Percentiles rank a stretch among this genome's conserved stretches.
Evolutionary conservation across 2,113 vertebrate genomes (phyloP).

Genomic region (Campylomormyrus tamandua): DNA sequence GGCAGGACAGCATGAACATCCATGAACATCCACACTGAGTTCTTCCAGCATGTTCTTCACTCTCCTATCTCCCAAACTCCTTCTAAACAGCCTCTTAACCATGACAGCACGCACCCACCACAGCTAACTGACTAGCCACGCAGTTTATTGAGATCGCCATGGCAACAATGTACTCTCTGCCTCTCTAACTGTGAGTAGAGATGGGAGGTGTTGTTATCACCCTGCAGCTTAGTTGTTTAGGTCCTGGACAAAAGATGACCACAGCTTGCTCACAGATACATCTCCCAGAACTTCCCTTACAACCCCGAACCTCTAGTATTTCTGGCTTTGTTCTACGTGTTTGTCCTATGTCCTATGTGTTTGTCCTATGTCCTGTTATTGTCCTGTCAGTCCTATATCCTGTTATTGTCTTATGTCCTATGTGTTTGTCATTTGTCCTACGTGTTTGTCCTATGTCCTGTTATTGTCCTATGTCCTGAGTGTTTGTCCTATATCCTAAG

Average conservation of each 20-base stretch:
- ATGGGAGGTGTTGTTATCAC: neutral
- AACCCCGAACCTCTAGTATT: neutral
- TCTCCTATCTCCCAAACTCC: neutral
- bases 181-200: neutral
- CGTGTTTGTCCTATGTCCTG: too few relatives aligned
- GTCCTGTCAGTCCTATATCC: too few relatives aligned
- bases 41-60: neutral
- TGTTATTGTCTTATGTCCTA: too few relatives aligned
- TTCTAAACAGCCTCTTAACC: neutral
- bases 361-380: too few relatives aligned
- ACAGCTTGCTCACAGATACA: neutral
- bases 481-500: too few relatives aligned
- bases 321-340: neutral
- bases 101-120: neutral
- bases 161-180: constrained; percentile 19
- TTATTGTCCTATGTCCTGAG: too few relatives aligned
- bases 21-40: neutral
- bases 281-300: neutral
- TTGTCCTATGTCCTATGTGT: too few relatives aligned
- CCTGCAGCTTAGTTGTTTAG: neutral
- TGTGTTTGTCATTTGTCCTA: too few relatives aligned
- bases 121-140: constrained; percentile 6
- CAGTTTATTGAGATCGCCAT: constrained; percentile 27
- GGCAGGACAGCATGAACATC: neutral
- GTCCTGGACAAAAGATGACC: neutral